Evolutionary conservation across 2,113 vertebrate species (phyloP), one percentile per base, ranked within the genome.

Genomic region (Benthochromis sp.): DNA sequence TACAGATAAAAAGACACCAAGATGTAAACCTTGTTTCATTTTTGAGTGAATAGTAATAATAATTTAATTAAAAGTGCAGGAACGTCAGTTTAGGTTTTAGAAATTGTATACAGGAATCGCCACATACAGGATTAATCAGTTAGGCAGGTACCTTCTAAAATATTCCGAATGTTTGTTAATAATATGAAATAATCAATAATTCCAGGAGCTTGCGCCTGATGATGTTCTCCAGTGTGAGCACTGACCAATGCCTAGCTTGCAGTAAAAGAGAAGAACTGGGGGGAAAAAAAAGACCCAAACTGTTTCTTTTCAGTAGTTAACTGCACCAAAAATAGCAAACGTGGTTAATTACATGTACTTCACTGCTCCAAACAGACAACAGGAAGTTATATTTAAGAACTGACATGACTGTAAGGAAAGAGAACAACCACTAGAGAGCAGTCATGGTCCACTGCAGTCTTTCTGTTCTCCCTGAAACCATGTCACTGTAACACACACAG

Each of bases 371-470:
- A 31, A 78, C 45, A 9, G 71, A n/a, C 24, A 76, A 50, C 27
- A 9, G 71, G 71, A 78, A 50, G 16, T n/a, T 78, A n/a, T 52
- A 31, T 13, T 78, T 52, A 50, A 31, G 16, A 52, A 12, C 6
- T 36, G 1, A 50, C 9, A n/a, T 43, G 2, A 16, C 21, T 80
- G 89, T 55, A 90, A 82, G 88, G 7, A 76, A 7, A n/a, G 7
- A 36, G 6, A 82, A 4, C 0, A 16, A 81, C 93, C 95, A 93
- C 89, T n/a, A 93, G 95, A 82, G 86, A 83, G 86, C 87, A 93
- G 17, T 91, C 50, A 36, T 27, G 81, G 17, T 81, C 84, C 45
- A 21, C n/a, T 34, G 27, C 10, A 69, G 27, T 78, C 43, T 50
- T 3, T 4, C 45, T 50, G 27, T 78, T 34, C 40, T 8, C 24